Evolutionary conservation across 2,797 vertebrate genomes (phyloP).

Genomic region (Dicrostonyx torquatus): DNA sequence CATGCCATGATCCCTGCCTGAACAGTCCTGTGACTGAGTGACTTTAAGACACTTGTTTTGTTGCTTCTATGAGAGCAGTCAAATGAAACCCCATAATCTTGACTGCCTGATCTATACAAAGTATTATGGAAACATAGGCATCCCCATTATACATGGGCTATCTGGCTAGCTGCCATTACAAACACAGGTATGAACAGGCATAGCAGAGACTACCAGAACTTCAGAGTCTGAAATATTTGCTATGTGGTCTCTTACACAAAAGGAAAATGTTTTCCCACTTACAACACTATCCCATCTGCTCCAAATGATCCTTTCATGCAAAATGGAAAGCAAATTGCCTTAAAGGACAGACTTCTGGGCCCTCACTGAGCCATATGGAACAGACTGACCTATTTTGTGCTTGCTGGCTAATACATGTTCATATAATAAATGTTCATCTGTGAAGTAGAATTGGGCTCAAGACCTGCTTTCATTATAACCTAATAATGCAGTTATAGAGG

Average conservation of each 20-base stretch:
- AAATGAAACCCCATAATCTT: not conserved
- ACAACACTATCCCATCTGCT: not conserved
- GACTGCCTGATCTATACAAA: not conserved
- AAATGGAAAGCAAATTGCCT: not conserved
- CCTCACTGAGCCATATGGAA: not conserved
- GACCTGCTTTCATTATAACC: conserved; percentile 65
- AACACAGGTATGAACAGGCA: not conserved
- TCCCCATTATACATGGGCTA: not conserved
- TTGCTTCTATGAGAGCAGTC: not conserved
- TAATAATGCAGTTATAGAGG: conserved; percentile 47
- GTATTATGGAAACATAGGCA: not conserved
- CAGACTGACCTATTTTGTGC: not conserved
- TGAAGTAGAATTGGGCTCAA: conserved; percentile 19
- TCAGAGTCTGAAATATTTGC: not conserved
- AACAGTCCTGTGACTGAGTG: not conserved
- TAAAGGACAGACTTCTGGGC: conserved; percentile 10
- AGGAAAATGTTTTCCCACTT: not conserved
- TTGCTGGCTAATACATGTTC: conserved; percentile 18
- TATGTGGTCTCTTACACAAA: not conserved
- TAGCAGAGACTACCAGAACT: not conserved
- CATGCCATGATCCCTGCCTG: not conserved
- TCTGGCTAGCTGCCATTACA: not conserved
- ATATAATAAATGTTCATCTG: conserved; percentile 41
- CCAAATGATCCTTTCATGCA: not conserved
- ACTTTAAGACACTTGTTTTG: not conserved